phyloP scores from a whole-genome alignment of 2,113 vertebrate species.

The Mionectes macconnelli region DNA sequence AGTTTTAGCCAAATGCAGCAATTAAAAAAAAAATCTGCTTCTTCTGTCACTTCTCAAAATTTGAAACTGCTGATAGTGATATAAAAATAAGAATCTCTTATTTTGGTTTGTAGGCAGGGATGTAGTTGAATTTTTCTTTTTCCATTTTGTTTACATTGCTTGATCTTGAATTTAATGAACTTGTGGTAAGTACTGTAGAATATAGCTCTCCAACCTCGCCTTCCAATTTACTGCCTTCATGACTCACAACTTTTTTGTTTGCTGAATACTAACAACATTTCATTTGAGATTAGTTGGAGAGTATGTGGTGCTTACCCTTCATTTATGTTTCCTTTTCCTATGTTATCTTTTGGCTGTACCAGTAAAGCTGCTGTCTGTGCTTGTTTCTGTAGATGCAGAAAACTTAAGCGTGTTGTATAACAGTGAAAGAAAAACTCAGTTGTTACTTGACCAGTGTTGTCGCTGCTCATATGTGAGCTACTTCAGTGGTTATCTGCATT shows the following conservation, averaged over 20 bases:
- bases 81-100: not conserved
- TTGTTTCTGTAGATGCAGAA: not conserved
- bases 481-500: not conserved
- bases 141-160: not conserved
- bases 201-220: not conserved
- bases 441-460: not conserved
- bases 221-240: not conserved
- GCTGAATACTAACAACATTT: not conserved
- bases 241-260: not conserved
- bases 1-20: not conserved
- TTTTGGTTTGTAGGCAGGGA: not conserved
- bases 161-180: not conserved
- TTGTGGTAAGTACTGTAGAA: not conserved
- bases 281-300: not conserved
- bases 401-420: not conserved
- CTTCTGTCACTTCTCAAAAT: not conserved
- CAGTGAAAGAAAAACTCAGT: not conserved
- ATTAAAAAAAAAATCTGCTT: not conserved
- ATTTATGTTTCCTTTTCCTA: not conserved
- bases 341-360: not conserved
- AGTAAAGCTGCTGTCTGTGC: not conserved
- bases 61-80: not conserved
- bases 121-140: not conserved
- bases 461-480: not conserved
- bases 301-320: not conserved